These are phyloP conservation scores for Gari tellinella DNA, from an alignment of 2,888 invertebrate genomes.

Conservation along the genomic window DNA sequence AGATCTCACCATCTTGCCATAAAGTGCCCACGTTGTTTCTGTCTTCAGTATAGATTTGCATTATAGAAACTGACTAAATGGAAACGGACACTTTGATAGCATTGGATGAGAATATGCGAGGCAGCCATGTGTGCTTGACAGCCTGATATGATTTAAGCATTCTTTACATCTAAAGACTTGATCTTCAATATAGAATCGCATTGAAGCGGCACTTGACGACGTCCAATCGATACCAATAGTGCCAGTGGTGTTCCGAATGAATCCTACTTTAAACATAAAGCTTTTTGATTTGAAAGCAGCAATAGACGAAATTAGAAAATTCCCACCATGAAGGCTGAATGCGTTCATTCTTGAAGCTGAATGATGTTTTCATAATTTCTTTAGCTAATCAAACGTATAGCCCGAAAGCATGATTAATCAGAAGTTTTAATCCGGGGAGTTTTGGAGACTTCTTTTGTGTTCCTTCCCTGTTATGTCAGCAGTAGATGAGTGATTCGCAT, in stretches of 20 bases:
- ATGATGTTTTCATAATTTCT: slow-evolving; percentile 25
- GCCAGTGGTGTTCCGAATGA: slow-evolving; percentile 15
- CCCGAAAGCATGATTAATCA: too few species aligned
- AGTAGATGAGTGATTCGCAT: too few species aligned
- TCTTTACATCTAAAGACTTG: slow-evolving; percentile 46
- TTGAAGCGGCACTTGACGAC: slow-evolving; percentile 24
- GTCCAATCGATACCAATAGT: slow-evolving; percentile 26
- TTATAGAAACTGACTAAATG: too few species aligned
- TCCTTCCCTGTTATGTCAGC: too few species aligned
- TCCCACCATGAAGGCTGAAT: slow-evolving; percentile 24
- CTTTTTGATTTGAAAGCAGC: slow-evolving; percentile 27
- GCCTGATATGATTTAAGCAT: slow-evolving; percentile 49
- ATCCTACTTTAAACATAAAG: slow-evolving; percentile 36
- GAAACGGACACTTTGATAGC: too few species aligned
- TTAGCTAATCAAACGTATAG: too few species aligned
- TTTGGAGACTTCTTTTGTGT: too few species aligned
- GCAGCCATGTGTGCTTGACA: slow-evolving; percentile 40
- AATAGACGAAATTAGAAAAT: slow-evolving; percentile 42
- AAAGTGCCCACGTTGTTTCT: too few species aligned
- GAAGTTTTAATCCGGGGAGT: too few species aligned
- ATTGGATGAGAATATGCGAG: slow-evolving; percentile 14
- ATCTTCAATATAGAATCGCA: slow-evolving; percentile 48
- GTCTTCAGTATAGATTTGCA: too few species aligned
- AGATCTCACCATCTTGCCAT: too few species aligned
- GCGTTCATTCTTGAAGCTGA: slow-evolving; percentile 28